phyloP scores from a whole-genome alignment of 2,797 vertebrate genomes.

The Sebastes wilsoni region DNA sequence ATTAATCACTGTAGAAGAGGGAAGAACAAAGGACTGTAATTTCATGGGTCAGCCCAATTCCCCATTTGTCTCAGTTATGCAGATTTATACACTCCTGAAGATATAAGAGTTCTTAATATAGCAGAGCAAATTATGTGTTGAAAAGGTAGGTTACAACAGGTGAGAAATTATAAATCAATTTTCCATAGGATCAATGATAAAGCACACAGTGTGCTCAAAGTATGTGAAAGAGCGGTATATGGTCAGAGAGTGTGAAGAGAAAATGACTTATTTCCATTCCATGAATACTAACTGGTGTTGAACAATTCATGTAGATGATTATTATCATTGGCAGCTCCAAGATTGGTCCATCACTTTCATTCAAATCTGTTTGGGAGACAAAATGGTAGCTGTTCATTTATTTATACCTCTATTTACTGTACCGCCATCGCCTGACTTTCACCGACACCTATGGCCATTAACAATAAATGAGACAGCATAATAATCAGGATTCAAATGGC shows the following conservation, averaged over 20 bases:
- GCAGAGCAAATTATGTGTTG: background rate
- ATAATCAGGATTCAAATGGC: constrained; percentile 7
- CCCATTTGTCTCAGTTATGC: background rate
- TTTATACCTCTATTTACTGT: constrained; percentile 64
- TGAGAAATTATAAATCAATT: background rate
- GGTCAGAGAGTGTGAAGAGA: background rate
- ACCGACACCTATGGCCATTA: background rate
- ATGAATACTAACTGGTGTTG: constrained; percentile 24
- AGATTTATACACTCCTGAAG: background rate
- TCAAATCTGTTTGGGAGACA: background rate
- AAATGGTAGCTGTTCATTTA: constrained; percentile 57
- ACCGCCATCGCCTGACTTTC: background rate
- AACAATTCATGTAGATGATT: background rate
- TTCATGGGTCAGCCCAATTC: background rate
- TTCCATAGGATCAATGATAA: background rate
- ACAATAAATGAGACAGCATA: constrained; percentile 5
- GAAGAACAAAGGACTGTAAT: constrained; percentile 31
- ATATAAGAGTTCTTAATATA: background rate
- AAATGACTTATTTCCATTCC: background rate
- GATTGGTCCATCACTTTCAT: constrained; percentile 3
- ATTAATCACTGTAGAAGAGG: constrained; percentile 27
- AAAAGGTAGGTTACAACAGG: background rate
- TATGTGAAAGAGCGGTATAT: background rate
- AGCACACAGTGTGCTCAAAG: background rate
- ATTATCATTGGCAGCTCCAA: background rate